These are phyloP conservation scores for Folsomia manolachei DNA, from an alignment of 2,888 invertebrate species.

Conservation along the genomic window DNA sequence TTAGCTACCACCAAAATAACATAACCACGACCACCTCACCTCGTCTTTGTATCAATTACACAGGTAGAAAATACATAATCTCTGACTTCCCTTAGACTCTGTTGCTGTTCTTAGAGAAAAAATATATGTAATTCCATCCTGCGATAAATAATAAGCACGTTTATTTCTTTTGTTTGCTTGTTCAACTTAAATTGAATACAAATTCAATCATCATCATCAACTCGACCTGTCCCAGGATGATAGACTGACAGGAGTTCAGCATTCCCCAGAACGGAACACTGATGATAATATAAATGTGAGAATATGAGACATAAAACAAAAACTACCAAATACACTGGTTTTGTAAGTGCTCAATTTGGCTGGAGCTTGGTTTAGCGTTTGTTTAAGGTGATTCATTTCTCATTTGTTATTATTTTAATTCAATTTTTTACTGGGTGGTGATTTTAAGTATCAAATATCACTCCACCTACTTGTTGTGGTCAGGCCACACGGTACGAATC, in stretches of 20 bases:
- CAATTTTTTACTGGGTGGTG: neutral
- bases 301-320: slow-evolving; percentile 4
- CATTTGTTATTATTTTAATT: neutral
- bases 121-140: neutral
- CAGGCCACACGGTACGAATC: neutral
- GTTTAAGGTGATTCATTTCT: no score
- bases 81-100: neutral
- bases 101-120: no score
- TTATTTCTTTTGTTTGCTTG: neutral
- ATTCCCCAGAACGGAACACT: neutral
- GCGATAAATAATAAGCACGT: neutral
- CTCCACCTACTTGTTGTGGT: neutral
- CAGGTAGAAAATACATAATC: no score
- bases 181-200: neutral
- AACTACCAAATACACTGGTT: neutral
- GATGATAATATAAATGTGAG: neutral
- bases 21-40: no score
- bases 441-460: neutral
- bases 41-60: no score
- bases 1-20: no score
- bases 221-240: neutral
- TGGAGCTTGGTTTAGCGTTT: neutral
- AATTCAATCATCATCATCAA: neutral
- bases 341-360: neutral
- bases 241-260: neutral